These are phyloP conservation scores for Amphilophus citrinellus DNA, from an alignment of 2,113 vertebrate species.

Conservation along the genomic window DNA sequence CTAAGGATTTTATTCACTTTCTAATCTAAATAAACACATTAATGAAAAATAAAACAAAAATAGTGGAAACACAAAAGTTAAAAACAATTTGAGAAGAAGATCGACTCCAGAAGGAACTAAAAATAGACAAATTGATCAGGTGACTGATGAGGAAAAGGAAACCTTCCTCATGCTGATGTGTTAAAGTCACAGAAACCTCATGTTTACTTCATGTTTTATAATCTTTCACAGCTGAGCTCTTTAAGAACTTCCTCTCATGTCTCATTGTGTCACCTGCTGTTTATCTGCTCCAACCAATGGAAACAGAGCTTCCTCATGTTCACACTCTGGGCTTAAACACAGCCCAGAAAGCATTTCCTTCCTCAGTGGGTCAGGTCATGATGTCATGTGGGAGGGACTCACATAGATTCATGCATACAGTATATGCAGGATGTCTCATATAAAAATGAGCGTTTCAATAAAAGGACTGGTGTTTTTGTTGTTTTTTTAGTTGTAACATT, in stretches of 20 bases:
- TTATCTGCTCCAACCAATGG: not conserved
- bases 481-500: too few relatives aligned
- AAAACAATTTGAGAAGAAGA: not conserved
- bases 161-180: not conserved
- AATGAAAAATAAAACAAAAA: not conserved
- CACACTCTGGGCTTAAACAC: not conserved
- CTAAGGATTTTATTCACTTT: not conserved
- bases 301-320: too few relatives aligned
- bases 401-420: not conserved
- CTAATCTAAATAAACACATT: not conserved
- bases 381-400: not conserved
- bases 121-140: not conserved
- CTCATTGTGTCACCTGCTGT: too few relatives aligned
- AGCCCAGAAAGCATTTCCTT: not conserved
- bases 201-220: not conserved
- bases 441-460: too few relatives aligned
- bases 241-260: not conserved
- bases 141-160: not conserved
- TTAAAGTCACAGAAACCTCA: not conserved
- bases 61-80: not conserved
- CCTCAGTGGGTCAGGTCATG: not conserved
- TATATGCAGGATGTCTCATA: too few relatives aligned
- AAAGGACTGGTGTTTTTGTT: too few relatives aligned
- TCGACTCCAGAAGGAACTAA: not conserved
- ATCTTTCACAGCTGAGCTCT: not conserved